These are phyloP conservation scores for Athene cunicularia DNA, from an alignment of 2,113 vertebrate genomes.

Conservation along the genomic window DNA sequence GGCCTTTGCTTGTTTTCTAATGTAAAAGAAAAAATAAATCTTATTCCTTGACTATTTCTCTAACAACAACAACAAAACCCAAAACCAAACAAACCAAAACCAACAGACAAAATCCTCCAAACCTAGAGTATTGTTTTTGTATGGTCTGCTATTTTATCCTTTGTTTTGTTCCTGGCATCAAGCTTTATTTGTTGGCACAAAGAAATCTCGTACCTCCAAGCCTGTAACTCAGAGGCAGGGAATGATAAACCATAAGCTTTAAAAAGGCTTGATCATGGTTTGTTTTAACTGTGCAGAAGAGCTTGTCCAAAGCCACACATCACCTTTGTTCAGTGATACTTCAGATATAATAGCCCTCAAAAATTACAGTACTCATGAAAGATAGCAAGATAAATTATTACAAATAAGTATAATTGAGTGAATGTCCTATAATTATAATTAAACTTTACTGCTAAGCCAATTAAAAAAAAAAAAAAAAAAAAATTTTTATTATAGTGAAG, in stretches of 20 bases:
- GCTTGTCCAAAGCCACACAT: neutral
- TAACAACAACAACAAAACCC: neutral
- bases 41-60: neutral
- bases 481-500: neutral
- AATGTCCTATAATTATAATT: neutral
- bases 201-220: neutral
- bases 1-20: neutral
- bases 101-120: neutral
- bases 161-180: neutral
- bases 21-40: neutral
- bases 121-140: neutral
- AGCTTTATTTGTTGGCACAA: neutral
- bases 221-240: neutral
- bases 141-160: neutral
- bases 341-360: neutral
- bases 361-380: neutral
- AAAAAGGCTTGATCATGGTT: neutral
- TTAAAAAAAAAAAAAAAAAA: no score
- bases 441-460: neutral
- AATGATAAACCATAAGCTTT: neutral
- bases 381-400: neutral
- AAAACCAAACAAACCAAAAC: neutral
- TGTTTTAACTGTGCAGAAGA: neutral
- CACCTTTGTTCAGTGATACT: neutral
- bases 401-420: neutral